Evolutionary conservation across 2,113 vertebrate genomes (phyloP).

Genomic region (Tichodroma muraria): DNA sequence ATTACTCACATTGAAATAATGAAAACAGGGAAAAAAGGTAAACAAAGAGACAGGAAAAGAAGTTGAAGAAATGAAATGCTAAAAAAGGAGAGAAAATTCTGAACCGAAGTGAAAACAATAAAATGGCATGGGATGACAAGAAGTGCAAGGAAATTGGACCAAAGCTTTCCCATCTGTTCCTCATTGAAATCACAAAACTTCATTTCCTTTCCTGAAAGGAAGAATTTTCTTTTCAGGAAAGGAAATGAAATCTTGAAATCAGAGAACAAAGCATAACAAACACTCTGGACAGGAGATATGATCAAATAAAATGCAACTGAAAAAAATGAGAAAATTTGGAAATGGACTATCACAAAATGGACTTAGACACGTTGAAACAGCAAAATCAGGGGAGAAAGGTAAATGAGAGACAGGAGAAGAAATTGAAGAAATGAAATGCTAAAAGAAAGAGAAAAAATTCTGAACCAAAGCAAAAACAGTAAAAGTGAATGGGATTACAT

Average conservation of each 20-base stretch:
- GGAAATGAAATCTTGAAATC: neutral
- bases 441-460: neutral
- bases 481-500: neutral
- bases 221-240: neutral
- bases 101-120: neutral
- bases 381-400: no score
- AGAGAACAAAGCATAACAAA: neutral
- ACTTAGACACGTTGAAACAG: neutral
- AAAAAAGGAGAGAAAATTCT: neutral
- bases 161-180: rapidly evolving
- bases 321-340: neutral
- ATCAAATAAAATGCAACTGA: neutral
- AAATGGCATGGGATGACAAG: neutral
- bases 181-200: neutral
- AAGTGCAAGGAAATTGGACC: neutral
- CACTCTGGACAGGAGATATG: neutral
- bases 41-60: neutral
- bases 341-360: neutral
- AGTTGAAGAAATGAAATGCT: neutral
- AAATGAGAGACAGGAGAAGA: neutral
- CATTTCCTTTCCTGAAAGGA: neutral
- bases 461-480: neutral
- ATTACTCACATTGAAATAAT: neutral
- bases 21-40: neutral
- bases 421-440: neutral